phyloP scores from a whole-genome alignment of 1,140 invertebrate genomes.

The Drosophila prosaltans region DNA sequence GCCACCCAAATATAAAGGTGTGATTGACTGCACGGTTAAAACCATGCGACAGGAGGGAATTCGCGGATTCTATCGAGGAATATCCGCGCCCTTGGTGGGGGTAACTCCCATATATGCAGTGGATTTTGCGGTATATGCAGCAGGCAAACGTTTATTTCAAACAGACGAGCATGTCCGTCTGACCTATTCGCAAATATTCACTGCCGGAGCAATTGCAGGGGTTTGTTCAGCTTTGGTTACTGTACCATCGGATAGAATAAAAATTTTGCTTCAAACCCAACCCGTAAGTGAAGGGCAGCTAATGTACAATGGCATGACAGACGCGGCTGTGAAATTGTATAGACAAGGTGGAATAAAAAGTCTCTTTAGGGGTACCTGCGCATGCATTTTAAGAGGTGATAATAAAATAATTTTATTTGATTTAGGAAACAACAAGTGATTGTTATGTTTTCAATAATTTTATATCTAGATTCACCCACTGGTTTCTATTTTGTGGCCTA shows the following conservation, averaged over 20 bases:
- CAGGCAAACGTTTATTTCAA: slow-evolving; percentile 94
- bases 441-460: neutral
- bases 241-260: slow-evolving; percentile 98
- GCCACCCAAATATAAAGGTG: slow-evolving; percentile 91
- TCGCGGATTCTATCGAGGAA: slow-evolving; percentile 92
- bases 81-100: slow-evolving; percentile 88
- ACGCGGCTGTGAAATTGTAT: slow-evolving; percentile 95
- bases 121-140: slow-evolving; percentile 97
- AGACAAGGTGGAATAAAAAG: slow-evolving; percentile 96
- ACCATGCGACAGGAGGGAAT: slow-evolving; percentile 95
- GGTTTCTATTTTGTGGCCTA: slow-evolving; percentile 99
- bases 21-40: slow-evolving; percentile 96
- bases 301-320: slow-evolving; percentile 96
- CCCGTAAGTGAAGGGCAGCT: slow-evolving; percentile 88
- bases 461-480: slow-evolving; percentile 92
- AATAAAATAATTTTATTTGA: neutral
- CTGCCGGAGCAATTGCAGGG: slow-evolving; percentile 96
- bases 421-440: too few species aligned
- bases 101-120: slow-evolving; percentile 96
- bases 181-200: slow-evolving; percentile 90
- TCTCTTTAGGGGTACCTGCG: slow-evolving; percentile 97
- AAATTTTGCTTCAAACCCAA: slow-evolving; percentile 97
- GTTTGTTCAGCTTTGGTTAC: slow-evolving; percentile 97
- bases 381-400: slow-evolving; percentile 94
- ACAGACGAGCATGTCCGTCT: slow-evolving; percentile 88